Base-by-base conservation (phyloP, 2,888 invertebrate genomes). In the Xestia ashworthii region DNA sequence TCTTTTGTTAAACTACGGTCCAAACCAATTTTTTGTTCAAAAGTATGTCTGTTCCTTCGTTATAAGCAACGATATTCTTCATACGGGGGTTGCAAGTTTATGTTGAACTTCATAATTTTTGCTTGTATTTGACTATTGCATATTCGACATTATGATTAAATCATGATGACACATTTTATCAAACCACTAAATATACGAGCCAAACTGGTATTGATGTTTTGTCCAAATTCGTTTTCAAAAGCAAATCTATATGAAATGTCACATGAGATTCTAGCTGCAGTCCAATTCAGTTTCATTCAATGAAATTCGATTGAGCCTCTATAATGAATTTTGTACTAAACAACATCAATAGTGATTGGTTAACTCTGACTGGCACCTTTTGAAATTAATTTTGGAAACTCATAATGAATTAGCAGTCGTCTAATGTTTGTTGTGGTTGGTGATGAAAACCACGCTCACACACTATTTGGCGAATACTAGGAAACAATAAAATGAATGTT, bases 241-340 rank as follows among this genome's bases (percentile, higher is more conserved):
- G 67, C 25, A 58, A 75, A 82, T 60, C 16, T 60, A 14, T 60
- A 55, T 82, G 9, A 44, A 65, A 48, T 82, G 6, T 38, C 60
- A 76, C n/a, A 55, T 22, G 14, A 66, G 58, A 70, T 69, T 46
- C n/a, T 9, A 38, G 53, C 38, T 46, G 50, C 8, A 65, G 41
- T 68, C 19, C 9, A 50, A 71, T 16, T 60, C 55, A 25, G 25
- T 50, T 14, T 41, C 16, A 32, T 64, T 55, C 60, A 76, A 82
- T 80, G 46, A 67, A 53, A 25, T n/a, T 38, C 55, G 16, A 58
- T 66, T 32, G 41, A 72, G 55, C 14, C 22, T 16, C 19, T 9
- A 14, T 78, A 38, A 65, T 78, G 58, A 81, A 32, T 50, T 46
- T 73, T 60, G 32, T 14, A 6, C 55, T 66, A 44, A 65, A 80